Percentiles rank a stretch among this genome's conserved stretches.
phyloP scores from a whole-genome alignment of 2,113 vertebrate genomes.

The Cygnus atratus region DNA sequence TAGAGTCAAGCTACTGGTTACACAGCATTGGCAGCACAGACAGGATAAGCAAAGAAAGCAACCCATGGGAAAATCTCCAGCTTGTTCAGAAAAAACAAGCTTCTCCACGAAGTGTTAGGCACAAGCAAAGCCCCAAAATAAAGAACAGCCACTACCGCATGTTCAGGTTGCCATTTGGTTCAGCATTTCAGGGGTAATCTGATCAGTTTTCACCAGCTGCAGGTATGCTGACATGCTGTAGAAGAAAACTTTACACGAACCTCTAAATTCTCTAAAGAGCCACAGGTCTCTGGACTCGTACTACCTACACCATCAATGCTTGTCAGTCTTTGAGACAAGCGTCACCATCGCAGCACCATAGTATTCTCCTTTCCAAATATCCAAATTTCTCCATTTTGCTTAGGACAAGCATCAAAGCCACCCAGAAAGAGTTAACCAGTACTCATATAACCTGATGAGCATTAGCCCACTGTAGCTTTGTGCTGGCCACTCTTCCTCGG shows the following conservation, averaged over 20 bases:
- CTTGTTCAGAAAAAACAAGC: neutral
- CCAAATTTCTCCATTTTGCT: neutral
- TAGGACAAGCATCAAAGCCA: neutral
- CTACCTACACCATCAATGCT: rapidly evolving
- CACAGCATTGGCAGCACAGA: neutral
- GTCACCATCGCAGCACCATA: rapidly evolving
- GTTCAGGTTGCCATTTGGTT: neutral
- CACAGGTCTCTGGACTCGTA: rapidly evolving
- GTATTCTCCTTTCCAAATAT: no score
- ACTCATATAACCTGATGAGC: rapidly evolving
- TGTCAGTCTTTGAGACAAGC: neutral
- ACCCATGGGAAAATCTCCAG: neutral
- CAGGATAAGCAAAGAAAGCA: neutral
- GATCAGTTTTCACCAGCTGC: neutral
- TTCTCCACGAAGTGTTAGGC: neutral
- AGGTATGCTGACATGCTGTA: rapidly evolving
- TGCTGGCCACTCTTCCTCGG: neutral
- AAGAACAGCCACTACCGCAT: neutral
- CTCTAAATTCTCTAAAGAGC: neutral
- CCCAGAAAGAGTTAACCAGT: neutral
- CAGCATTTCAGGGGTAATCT: neutral
- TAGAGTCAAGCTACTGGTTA: neutral
- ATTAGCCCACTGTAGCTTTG: neutral
- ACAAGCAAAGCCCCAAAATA: neutral
- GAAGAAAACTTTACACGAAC: neutral